Evolutionary conservation across 2,113 vertebrate genomes (phyloP).

Genomic region (Glaucomys volans): DNA sequence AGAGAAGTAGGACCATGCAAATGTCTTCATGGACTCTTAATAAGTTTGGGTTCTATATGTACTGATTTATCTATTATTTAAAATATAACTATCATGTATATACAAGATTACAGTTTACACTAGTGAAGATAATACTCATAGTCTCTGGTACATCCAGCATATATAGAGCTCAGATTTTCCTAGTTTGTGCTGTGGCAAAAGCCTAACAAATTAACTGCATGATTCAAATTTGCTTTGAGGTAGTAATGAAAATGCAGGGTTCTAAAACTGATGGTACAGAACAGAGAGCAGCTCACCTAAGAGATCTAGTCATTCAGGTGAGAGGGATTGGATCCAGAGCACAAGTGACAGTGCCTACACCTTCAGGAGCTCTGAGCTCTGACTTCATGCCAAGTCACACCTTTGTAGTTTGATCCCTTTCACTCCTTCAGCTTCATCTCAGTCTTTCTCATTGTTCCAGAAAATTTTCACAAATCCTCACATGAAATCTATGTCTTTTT

Average conservation of each 20-base stretch:
- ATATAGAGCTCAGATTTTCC: not conserved
- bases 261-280: not conserved
- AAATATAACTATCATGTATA: not conserved
- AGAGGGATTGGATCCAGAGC: not conserved
- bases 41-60: not conserved
- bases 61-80: not conserved
- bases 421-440: not conserved
- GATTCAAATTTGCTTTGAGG: not conserved
- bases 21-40: not conserved
- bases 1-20: not conserved
- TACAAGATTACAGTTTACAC: not conserved
- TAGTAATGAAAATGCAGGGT: not conserved
- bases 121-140: not conserved
- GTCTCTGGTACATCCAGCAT: not conserved
- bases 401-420: rapidly evolving
- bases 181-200: not conserved
- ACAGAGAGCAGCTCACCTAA: not conserved
- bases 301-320: not conserved
- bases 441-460: not conserved
- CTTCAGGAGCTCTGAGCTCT: not conserved
- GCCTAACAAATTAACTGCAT: not conserved
- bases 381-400: not conserved
- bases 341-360: not conserved
- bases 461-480: not conserved
- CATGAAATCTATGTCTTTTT: not conserved